Evolutionary conservation across 37 sponge, comb jelly and placozoan genomes (phyloP), one percentile per base, ranked within the genome.

Genomic region (Ephydatia muelleri): DNA sequence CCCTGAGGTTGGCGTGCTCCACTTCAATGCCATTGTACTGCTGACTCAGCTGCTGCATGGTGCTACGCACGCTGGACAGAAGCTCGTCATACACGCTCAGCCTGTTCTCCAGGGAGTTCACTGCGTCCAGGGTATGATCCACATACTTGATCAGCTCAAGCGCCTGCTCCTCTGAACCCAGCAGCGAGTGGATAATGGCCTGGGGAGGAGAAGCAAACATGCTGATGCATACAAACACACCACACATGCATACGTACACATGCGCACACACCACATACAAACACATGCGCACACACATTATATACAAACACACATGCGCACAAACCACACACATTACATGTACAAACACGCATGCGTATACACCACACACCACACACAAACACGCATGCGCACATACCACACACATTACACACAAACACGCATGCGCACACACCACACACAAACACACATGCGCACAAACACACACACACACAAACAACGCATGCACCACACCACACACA

Each of bases 101-200:
- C 36, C 79, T 82, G 49, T 65, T 69, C 73, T 92, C 93, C 75
- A 92, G 84, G 28, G 80, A 31, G 19, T 83, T 83, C 0, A 97
- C 57, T 70, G 95, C 97, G 30, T 66, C 25, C 36, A 93, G 57
- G 12, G 88, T 84, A 1, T 89, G 68, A 33, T 97, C 92, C 16
- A 97, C 32, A 67, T 74, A 16, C 13, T 75, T 67, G 87, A 97
- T 85, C 57, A 97, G 85, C 37, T 75, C 23, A 6, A 49, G 79
- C 0, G 96, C 91, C 78, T 93, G 91, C 26, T 40, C 82, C 73
- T 95, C 97, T 9, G 97, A 95, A 21, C 81, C 90, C 89, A 97
- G 91, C 23, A 97, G 90, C 3, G 92, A 64, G 30, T 92, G 86
- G 35, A 95, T 93, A 70, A 88, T 95, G 47, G 84, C 91, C 83